phyloP scores from a whole-genome alignment of 2,888 invertebrate genomes.

The Rapana venosa region DNA sequence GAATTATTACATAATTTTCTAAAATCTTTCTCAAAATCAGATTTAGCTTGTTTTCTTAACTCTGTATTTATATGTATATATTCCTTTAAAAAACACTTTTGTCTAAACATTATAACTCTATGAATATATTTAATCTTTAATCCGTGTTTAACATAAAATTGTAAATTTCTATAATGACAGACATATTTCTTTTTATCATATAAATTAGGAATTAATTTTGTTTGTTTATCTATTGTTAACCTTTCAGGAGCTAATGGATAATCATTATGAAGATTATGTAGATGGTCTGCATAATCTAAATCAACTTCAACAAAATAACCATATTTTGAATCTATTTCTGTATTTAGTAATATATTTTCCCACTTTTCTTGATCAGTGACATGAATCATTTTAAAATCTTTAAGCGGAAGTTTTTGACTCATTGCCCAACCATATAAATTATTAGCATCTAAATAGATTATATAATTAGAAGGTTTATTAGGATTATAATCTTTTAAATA shows the following conservation, averaged over 20 bases:
- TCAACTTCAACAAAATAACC: not conserved
- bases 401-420: not conserved
- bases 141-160: too few relatives aligned
- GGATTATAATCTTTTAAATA: not conserved
- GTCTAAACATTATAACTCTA: not conserved
- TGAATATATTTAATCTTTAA: not conserved
- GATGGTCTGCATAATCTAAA: not conserved
- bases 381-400: not conserved
- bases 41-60: not conserved
- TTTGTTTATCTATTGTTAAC: conserved; percentile 3
- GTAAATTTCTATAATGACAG: not conserved
- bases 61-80: not conserved
- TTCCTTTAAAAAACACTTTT: not conserved
- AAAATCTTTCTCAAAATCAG: not conserved
- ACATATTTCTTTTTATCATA: not conserved
- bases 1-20: not conserved
- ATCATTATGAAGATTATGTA: not conserved
- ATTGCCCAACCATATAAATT: conserved; percentile 27
- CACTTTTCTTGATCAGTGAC: not conserved
- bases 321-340: not conserved
- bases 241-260: not conserved
- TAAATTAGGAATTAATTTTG: not conserved
- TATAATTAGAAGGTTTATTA: not conserved
- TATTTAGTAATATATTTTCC: not conserved
- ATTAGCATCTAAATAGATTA: conserved; percentile 11